Evolutionary conservation across 1,140 invertebrate species (phyloP), one percentile per base, ranked within the genome.

Genomic region (Zaprionus camerounensis): DNA sequence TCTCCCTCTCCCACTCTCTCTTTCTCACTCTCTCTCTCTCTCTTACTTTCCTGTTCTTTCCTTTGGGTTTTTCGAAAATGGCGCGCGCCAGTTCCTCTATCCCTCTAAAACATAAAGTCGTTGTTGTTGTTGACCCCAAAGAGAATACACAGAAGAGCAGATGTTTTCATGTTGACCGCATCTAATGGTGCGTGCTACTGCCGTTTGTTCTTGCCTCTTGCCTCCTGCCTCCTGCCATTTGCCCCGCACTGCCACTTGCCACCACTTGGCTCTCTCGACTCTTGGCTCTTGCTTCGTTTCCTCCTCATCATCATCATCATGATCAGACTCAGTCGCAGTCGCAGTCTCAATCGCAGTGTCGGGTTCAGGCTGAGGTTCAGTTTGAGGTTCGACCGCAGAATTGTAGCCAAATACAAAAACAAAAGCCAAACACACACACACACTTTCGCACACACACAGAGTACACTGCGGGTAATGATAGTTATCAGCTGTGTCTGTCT

Each of bases 151-250:
- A 62, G 73, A 82, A 73, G 74, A 79, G 88, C 88, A 91, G 88
- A 91, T 91, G 88, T 91, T 91, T 91, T 78, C 76, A 78, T 76
- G 90, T 91, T 91, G 88, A 91, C 88, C 88, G 88, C 88, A 91
- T 91, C 88, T 91, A 91, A 91, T 91, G 88, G 88, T 91, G 84
- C 90, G 88, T 91, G 88, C 88, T 88, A 91, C 88, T 91, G 88
- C 81, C 74, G 67, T 81, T 80, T 81, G 78, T 67, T 71, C 65
- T 69, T 76, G 73, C 73, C 61, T 44, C 59, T 55, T 70, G 55
- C 66, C 74, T 31, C 61, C 20, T n/a, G n/a, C n/a, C 51, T 13
- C 61, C 20, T 22, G 20, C 20, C 1, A 22, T 22, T 41, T 69
- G 53, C 65, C 12, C 15, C 28, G 36, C 17, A n/a, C n/a, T 51